A percentile compares a stretch with the other conserved stretches of the same genome.
These are phyloP conservation scores for Paramuricea clavata DNA, from an alignment of 92 coral and sea anemone species.

Conservation along the genomic window DNA sequence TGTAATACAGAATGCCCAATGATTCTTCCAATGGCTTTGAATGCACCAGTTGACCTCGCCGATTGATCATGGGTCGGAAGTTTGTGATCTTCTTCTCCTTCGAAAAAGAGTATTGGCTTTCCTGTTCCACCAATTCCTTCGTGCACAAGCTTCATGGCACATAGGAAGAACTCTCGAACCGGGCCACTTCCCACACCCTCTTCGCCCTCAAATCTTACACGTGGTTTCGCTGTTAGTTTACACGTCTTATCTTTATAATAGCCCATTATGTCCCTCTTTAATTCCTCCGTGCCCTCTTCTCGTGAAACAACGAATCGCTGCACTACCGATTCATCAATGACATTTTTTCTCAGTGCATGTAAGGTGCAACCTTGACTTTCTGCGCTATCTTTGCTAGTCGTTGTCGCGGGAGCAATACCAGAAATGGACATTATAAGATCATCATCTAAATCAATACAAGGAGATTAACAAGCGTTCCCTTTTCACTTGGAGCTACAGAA, in stretches of 20 bases:
- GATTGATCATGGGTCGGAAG: constrained; percentile 51
- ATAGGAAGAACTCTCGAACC: constrained; percentile 57
- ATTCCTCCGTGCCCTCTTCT: not conserved
- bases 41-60: constrained; percentile 19
- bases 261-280: constrained; percentile 8
- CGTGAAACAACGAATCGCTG: constrained; percentile 7
- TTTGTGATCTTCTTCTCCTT: constrained; percentile 53
- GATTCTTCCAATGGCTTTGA: constrained; percentile 52
- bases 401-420: not conserved
- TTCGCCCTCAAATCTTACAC: constrained; percentile 59
- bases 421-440: not conserved
- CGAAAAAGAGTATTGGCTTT: constrained; percentile 49
- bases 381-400: not conserved
- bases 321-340: not conserved
- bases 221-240: constrained; percentile 30
- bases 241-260: not conserved
- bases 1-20: constrained; percentile 59
- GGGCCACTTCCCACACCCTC: constrained; percentile 64
- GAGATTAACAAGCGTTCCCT: not conserved
- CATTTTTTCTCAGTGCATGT: not conserved
- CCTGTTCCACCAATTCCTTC: constrained; percentile 52
- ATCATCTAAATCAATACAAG: not conserved
- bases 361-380: not conserved
- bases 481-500: not conserved
- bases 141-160: constrained; percentile 54